A percentile compares a stretch with the other conserved stretches of the same genome.
Evolutionary conservation across 2,113 vertebrate species (phyloP).

Genomic region (Salvelinus fontinalis): DNA sequence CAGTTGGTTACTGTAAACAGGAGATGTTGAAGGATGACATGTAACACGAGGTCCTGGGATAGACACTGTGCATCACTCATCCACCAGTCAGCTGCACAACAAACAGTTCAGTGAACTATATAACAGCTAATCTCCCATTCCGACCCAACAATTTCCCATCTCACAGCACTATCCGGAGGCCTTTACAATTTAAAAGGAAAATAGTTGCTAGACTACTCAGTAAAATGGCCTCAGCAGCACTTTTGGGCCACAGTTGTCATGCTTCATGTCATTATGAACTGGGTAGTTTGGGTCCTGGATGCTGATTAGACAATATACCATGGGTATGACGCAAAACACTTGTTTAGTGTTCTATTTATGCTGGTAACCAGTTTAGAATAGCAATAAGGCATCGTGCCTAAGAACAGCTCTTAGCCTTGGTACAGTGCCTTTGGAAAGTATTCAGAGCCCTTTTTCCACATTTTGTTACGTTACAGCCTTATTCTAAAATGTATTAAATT

Average conservation of each 20-base stretch:
- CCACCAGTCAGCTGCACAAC: slow-evolving; percentile 1
- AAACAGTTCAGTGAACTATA: slow-evolving; percentile 6
- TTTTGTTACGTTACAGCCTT: no score
- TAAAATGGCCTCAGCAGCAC: not conserved
- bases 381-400: no score
- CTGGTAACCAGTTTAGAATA: no score
- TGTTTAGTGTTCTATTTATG: no score
- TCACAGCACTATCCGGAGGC: not conserved
- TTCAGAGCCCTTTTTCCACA: no score
- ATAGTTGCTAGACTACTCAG: not conserved
- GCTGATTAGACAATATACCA: no score
- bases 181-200: not conserved
- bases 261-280: not conserved
- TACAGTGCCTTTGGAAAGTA: no score
- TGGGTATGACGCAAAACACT: not conserved
- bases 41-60: not conserved
- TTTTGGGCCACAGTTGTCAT: not conserved
- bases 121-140: not conserved
- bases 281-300: no score
- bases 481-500: no score
- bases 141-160: not conserved
- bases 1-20: not conserved
- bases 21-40: not conserved
- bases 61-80: no score
- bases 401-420: no score